Evolutionary conservation across 2,113 vertebrate genomes (phyloP).

Genomic region (Amphilophus citrinellus): DNA sequence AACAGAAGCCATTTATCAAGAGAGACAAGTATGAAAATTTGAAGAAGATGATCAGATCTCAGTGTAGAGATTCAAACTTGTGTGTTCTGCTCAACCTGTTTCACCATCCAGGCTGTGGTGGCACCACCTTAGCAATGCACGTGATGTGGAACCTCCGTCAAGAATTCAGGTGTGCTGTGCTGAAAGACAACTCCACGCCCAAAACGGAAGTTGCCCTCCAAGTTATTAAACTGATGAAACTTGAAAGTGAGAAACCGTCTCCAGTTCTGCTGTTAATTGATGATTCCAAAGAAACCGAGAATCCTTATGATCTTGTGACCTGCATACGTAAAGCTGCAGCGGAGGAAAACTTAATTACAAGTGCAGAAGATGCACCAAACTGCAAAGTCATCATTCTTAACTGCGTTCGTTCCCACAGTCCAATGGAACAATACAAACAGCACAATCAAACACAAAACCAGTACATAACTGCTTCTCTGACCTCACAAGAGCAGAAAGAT

Average conservation of each 20-base stretch:
- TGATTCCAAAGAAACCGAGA: constrained; percentile 55
- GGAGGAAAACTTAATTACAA: constrained; percentile 5
- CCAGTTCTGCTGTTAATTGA: constrained; percentile 69
- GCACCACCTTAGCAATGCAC: constrained; percentile 72
- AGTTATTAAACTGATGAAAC: constrained; percentile 52
- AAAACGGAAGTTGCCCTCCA: constrained; percentile 62
- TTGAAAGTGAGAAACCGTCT: constrained; percentile 31
- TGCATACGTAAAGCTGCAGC: neutral
- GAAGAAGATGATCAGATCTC: constrained; percentile 53
- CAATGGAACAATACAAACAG: neutral
- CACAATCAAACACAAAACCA: constrained; percentile 5
- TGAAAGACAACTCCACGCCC: constrained; percentile 59
- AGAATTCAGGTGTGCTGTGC: constrained; percentile 65
- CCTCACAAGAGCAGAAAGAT: constrained; percentile 45
- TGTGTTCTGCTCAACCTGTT: constrained; percentile 67
- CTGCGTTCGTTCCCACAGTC: constrained; percentile 63
- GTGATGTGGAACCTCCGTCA: constrained; percentile 75
- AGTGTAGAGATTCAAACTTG: constrained; percentile 7
- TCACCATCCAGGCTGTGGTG: constrained; percentile 74
- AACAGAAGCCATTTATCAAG: constrained; percentile 82
- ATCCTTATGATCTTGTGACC: neutral
- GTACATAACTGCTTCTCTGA: constrained; percentile 53
- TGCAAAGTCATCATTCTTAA: constrained; percentile 59
- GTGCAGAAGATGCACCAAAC: constrained; percentile 1
- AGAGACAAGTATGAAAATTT: constrained; percentile 71